Evolutionary conservation across 2,888 invertebrate species (phyloP).

Genomic region (Philonicus albiceps): DNA sequence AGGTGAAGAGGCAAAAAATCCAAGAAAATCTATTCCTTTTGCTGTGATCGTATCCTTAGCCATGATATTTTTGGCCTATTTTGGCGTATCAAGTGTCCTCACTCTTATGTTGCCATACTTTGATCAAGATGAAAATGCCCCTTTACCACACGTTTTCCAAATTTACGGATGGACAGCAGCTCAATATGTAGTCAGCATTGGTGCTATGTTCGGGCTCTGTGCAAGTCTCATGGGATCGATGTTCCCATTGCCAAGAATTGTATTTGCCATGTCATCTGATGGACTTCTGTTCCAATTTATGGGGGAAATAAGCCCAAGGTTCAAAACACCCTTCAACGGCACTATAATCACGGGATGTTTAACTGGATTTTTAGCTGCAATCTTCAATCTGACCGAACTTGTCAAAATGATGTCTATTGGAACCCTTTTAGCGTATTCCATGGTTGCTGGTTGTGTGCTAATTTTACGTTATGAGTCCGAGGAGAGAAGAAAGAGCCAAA

Average conservation of each 20-base stretch:
- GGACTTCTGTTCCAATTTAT: slow-evolving; percentile 81
- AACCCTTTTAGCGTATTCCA: slow-evolving; percentile 77
- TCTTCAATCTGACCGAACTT: slow-evolving; percentile 75
- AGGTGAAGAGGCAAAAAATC: slow-evolving; percentile 90
- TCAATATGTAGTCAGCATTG: slow-evolving; percentile 83
- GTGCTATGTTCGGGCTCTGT: slow-evolving; percentile 85
- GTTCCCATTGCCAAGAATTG: slow-evolving; percentile 84
- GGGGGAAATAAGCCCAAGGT: slow-evolving; percentile 75
- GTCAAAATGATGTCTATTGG: slow-evolving; percentile 83
- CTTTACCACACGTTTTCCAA: slow-evolving; percentile 81
- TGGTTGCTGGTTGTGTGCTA: slow-evolving; percentile 78
- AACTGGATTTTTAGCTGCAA: slow-evolving; percentile 75
- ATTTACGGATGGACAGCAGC: slow-evolving; percentile 78
- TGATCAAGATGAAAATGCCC: slow-evolving; percentile 75
- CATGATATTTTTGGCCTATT: slow-evolving; percentile 88
- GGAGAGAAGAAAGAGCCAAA: slow-evolving; percentile 49
- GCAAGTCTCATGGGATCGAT: slow-evolving; percentile 86
- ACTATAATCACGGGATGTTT: slow-evolving; percentile 78
- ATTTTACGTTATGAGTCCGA: slow-evolving; percentile 69
- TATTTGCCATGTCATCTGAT: slow-evolving; percentile 89
- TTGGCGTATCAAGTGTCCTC: slow-evolving; percentile 86
- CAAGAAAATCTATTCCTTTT: slow-evolving; percentile 87
- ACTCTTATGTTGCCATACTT: slow-evolving; percentile 70
- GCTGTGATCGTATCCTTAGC: slow-evolving; percentile 84
- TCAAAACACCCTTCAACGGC: slow-evolving; percentile 80